Percentiles rank a stretch among this genome's conserved stretches.
phyloP scores from a whole-genome alignment of 2,888 invertebrate genomes.

The Cheilosia grossa region DNA sequence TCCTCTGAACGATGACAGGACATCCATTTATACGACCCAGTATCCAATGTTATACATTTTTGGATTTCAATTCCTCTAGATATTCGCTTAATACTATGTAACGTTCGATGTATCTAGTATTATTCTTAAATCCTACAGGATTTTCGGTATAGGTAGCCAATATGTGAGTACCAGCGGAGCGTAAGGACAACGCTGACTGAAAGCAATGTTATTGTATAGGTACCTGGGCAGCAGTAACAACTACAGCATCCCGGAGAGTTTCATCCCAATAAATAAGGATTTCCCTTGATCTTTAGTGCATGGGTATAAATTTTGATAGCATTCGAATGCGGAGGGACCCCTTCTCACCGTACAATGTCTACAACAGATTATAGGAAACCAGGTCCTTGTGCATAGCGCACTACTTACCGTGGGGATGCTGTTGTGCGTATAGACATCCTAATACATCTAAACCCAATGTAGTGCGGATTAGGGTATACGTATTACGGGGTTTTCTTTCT shows the following conservation, averaged over 20 bases:
- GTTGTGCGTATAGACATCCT: slow-evolving; percentile 21
- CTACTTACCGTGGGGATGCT: slow-evolving; percentile 1
- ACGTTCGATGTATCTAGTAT: slow-evolving; percentile 64
- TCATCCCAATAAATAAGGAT: slow-evolving; percentile 70
- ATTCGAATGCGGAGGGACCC: slow-evolving; percentile 3
- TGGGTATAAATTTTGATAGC: slow-evolving; percentile 46
- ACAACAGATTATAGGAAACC: slow-evolving; percentile 46
- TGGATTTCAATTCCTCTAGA: slow-evolving; percentile 69
- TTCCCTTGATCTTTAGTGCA: slow-evolving; percentile 70
- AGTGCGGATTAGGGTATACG: slow-evolving; percentile 22
- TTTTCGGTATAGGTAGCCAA: slow-evolving; percentile 55
- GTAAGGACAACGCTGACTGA: slow-evolving; percentile 30
- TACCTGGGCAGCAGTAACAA: slow-evolving; percentile 16
- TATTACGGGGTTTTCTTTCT: slow-evolving; percentile 30
- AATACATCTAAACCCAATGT: slow-evolving; percentile 25
- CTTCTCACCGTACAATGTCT: slow-evolving; percentile 27
- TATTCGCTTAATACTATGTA: slow-evolving; percentile 61
- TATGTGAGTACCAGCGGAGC: slow-evolving; percentile 38
- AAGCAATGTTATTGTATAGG: slow-evolving; percentile 38
- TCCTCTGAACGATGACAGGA: slow-evolving; percentile 62
- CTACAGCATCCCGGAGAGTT: slow-evolving; percentile 43
- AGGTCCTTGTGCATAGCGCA: slow-evolving; percentile 12
- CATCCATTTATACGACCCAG: slow-evolving; percentile 31
- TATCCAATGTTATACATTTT: slow-evolving; percentile 63
- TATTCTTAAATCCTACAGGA: slow-evolving; percentile 68